phyloP scores from a whole-genome alignment of 2,888 invertebrate species.

The Rhogogaster chlorosoma region DNA sequence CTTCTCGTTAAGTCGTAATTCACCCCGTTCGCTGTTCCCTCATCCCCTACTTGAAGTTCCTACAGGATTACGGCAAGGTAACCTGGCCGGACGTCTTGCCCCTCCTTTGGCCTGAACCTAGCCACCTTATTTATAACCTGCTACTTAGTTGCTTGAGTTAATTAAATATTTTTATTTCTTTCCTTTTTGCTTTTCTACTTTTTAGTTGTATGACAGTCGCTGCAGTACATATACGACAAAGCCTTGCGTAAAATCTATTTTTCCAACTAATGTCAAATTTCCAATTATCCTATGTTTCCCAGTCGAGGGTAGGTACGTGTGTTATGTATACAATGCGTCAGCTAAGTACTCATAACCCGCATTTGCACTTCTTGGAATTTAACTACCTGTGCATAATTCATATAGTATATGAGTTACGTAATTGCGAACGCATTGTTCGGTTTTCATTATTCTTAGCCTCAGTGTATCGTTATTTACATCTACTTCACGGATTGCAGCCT shows the following conservation, averaged over 20 bases:
- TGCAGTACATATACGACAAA: too few species aligned
- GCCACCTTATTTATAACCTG: slow-evolving; percentile 60
- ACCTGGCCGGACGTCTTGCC: slow-evolving; percentile 50
- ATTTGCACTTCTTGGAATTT: slow-evolving; percentile 28
- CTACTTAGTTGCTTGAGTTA: slow-evolving; percentile 54
- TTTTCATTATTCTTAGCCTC: slow-evolving; percentile 61
- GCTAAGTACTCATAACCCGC: background rate
- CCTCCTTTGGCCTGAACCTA: slow-evolving; percentile 41
- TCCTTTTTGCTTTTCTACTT: background rate
- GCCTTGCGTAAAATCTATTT: background rate
- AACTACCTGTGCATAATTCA: slow-evolving; percentile 37
- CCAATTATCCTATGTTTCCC: background rate
- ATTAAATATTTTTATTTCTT: slow-evolving; percentile 59
- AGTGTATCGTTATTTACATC: slow-evolving; percentile 22
- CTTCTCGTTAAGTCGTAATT: slow-evolving; percentile 78
- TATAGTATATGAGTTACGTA: slow-evolving; percentile 67
- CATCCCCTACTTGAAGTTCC: slow-evolving; percentile 49
- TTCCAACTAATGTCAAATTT: background rate
- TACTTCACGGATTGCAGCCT: slow-evolving; percentile 23
- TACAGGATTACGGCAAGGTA: slow-evolving; percentile 37
- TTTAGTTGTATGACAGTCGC: background rate
- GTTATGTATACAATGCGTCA: slow-evolving; percentile 23
- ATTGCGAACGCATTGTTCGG: slow-evolving; percentile 67
- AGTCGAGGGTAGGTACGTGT: background rate
- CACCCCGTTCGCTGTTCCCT: slow-evolving; percentile 66